Conservation (phyloP, 2,888 invertebrate genomes). For the Thyatira batis region DNA sequence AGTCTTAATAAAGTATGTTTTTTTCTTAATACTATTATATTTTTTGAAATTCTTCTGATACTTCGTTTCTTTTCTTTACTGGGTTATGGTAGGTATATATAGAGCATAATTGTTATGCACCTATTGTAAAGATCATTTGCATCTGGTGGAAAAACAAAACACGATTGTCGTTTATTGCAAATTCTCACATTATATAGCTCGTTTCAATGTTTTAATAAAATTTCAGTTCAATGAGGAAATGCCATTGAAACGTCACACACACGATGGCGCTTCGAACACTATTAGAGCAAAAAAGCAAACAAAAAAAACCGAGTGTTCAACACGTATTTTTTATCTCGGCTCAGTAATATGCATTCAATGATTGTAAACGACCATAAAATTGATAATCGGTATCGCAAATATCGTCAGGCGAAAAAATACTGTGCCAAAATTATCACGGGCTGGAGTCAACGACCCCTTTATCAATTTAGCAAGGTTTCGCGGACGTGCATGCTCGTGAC, state of each 20-base stretch:
- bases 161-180: neutral
- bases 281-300: neutral
- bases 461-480: constrained; percentile 66
- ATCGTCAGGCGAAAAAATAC: constrained; percentile 34
- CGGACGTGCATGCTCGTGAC: constrained; percentile 46
- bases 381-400: constrained; percentile 38
- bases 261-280: too few species aligned
- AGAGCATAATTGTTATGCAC: too few species aligned
- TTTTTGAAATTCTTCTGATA: too few species aligned
- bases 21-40: too few species aligned
- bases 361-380: constrained; percentile 8
- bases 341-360: constrained; percentile 1
- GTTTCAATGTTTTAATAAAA: neutral
- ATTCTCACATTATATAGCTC: neutral
- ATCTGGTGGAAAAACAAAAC: neutral
- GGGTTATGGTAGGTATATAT: too few species aligned
- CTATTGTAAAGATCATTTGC: too few species aligned
- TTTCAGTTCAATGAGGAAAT: neutral
- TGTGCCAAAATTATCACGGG: constrained; percentile 56
- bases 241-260: neutral
- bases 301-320: neutral
- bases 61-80: too few species aligned
- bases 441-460: constrained; percentile 67
- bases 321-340: neutral
- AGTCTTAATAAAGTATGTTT: too few species aligned